Conservation (phyloP, 2,888 invertebrate species). For the Microplitis deprimator region DNA sequence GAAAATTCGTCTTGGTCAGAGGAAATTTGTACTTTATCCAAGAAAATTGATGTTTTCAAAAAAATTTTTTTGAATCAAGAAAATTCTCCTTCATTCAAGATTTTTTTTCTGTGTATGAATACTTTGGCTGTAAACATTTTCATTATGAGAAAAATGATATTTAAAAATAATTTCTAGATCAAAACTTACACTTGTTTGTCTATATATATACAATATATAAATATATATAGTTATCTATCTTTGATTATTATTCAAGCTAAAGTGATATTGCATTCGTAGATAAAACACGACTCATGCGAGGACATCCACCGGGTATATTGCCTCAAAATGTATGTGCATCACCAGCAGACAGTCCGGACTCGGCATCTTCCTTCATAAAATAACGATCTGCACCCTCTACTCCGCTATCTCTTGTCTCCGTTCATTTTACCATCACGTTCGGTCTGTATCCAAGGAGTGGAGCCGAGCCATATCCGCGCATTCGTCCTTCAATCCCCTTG, state of each 20-base stretch:
- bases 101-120: no score
- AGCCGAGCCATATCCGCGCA: conserved; percentile 39
- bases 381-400: conserved; percentile 4
- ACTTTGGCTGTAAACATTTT: not conserved
- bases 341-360: conserved; percentile 9
- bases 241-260: not conserved
- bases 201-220: not conserved
- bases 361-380: conserved; percentile 4
- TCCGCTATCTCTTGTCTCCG: conserved; percentile 28
- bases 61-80: no score
- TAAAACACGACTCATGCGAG: not conserved
- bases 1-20: no score
- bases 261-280: not conserved
- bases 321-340: conserved; percentile 10
- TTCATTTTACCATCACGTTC: conserved; percentile 46
- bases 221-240: not conserved
- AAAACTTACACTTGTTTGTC: not conserved
- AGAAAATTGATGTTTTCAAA: no score
- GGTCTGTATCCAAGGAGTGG: conserved; percentile 44
- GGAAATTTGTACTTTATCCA: no score
- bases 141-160: not conserved
- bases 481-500: conserved; percentile 44
- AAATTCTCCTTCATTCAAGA: no score
- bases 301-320: not conserved
- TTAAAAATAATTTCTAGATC: not conserved